Evolutionary conservation across 2,797 vertebrate genomes (phyloP).

Genomic region (Phataginus tetradactyla): DNA sequence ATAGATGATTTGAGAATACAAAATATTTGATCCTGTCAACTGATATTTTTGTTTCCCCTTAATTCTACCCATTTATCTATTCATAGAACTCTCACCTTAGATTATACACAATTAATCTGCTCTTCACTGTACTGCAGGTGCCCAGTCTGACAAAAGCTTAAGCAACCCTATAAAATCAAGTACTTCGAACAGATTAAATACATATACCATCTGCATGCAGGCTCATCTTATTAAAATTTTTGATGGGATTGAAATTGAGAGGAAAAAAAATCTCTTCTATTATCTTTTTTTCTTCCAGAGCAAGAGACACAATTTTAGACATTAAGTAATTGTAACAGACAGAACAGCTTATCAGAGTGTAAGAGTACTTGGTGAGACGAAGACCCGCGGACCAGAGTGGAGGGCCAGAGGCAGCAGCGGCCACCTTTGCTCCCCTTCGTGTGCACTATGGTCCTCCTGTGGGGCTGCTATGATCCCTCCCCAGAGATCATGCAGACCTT

Average conservation of each 20-base stretch:
- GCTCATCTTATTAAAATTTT: background rate
- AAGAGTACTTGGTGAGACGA: background rate
- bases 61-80: background rate
- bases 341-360: background rate
- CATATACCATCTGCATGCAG: background rate
- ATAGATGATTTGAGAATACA: background rate
- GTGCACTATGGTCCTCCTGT: accelerated
- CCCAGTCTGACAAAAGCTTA: constrained; percentile 5
- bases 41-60: constrained; percentile 7
- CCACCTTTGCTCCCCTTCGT: background rate
- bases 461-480: background rate
- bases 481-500: background rate
- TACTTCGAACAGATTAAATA: constrained; percentile 19
- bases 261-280: background rate
- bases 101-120: background rate
- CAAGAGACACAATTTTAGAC: background rate
- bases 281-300: background rate
- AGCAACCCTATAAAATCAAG: background rate
- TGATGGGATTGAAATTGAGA: background rate
- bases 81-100: background rate
- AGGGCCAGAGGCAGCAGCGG: background rate
- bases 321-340: background rate
- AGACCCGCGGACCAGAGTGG: background rate
- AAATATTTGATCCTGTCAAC: background rate
- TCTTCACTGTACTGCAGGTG: background rate